phyloP scores from a whole-genome alignment of 2,113 vertebrate genomes.

The Climacteris rufus region DNA sequence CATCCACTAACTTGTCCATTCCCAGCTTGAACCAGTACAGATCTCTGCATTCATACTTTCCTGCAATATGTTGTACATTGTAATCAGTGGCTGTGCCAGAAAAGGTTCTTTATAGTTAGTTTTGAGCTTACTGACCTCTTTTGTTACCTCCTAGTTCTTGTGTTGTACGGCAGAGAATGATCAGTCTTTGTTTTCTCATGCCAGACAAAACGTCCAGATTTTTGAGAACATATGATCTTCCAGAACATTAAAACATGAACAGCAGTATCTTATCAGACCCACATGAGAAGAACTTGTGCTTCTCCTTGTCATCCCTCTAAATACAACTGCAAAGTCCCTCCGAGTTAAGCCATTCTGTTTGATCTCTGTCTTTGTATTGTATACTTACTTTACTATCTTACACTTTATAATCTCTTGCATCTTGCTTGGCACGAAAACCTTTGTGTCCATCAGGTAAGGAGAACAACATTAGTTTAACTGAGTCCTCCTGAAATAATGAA shows the following conservation, averaged over 20 bases:
- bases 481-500: neutral
- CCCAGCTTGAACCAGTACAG: neutral
- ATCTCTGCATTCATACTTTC: neutral
- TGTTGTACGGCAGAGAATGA: neutral
- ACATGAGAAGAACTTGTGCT: neutral
- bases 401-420: neutral
- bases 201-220: neutral
- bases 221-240: neutral
- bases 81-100: neutral
- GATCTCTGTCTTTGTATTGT: neutral
- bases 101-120: neutral
- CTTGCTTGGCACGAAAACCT: neutral
- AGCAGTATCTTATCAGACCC: neutral
- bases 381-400: neutral
- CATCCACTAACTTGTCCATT: neutral
- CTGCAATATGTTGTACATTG: neutral
- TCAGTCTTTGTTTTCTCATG: neutral
- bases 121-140: neutral
- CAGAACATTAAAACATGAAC: neutral
- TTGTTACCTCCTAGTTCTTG: neutral
- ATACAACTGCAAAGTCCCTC: neutral
- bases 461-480: neutral
- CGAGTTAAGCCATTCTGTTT: neutral
- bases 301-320: neutral
- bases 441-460: neutral